These are phyloP conservation scores for Heterohyrax brucei DNA, from an alignment of 2,797 vertebrate genomes.

Conservation along the genomic window DNA sequence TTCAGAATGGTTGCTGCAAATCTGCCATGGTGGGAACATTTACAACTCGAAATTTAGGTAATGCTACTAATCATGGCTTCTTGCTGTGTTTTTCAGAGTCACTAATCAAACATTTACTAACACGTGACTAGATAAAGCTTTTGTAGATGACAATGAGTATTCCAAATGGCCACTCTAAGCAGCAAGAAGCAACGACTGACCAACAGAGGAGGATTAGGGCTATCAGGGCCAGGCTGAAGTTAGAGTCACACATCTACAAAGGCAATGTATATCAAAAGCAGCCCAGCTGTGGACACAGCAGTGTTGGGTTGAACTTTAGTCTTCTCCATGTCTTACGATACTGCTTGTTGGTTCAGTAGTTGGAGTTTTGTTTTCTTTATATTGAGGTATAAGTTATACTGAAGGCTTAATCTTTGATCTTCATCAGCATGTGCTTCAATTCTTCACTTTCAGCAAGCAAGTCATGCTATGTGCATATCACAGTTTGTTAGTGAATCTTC, in stretches of 20 bases:
- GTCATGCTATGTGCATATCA: no score
- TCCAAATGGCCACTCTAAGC: not conserved
- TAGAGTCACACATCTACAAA: not conserved
- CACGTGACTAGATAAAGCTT: not conserved
- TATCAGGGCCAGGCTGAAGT: not conserved
- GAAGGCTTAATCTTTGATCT: no score
- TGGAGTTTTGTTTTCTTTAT: no score
- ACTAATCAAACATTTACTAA: not conserved
- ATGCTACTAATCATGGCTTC: not conserved
- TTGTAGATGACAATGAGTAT: not conserved
- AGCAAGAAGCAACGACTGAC: not conserved
- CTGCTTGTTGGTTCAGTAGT: no score
- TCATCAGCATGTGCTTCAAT: no score
- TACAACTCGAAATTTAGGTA: conserved; percentile 28
- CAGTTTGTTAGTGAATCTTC: no score
- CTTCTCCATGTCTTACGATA: no score
- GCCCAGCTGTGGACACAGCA: not conserved
- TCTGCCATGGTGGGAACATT: not conserved
- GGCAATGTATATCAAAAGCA: not conserved
- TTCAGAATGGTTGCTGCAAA: not conserved
- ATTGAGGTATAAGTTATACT: no score
- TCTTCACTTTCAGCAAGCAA: no score
- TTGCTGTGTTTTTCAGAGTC: conserved; percentile 17
- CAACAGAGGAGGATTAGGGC: not conserved
- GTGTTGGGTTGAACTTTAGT: not conserved